A percentile compares a stretch with the other conserved stretches of the same genome.
Conservation (phyloP, 2,888 invertebrate genomes). For the Xanthorhoe designata region DNA sequence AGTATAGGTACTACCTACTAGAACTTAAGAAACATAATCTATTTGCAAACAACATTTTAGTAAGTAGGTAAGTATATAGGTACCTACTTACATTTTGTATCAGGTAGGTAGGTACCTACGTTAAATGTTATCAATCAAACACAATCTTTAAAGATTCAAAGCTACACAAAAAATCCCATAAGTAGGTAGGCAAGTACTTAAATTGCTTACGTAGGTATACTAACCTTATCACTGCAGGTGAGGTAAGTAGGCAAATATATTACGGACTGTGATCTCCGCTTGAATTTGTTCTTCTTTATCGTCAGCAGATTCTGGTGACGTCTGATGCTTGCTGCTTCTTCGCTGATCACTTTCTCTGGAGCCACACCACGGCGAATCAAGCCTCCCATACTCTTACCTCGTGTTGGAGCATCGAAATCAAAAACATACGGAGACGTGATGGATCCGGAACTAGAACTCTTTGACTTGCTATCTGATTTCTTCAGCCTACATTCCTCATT, state of each 20-base stretch:
- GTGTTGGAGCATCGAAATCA: slow-evolving; percentile 65
- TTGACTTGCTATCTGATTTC: slow-evolving; percentile 68
- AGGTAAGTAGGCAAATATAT: slow-evolving; percentile 91
- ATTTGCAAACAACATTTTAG: background rate
- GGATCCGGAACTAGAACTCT: slow-evolving; percentile 81
- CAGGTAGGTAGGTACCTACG: background rate
- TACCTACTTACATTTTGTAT: background rate
- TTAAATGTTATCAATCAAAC: background rate
- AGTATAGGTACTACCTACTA: too few species aligned
- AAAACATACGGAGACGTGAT: slow-evolving; percentile 77
- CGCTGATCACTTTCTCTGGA: slow-evolving; percentile 68
- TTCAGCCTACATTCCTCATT: slow-evolving; percentile 58
- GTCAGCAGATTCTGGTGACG: slow-evolving; percentile 60
- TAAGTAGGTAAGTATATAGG: too few species aligned
- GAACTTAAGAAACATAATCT: background rate
- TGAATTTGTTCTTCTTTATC: slow-evolving; percentile 55
- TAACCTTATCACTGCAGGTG: slow-evolving; percentile 88
- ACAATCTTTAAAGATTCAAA: background rate
- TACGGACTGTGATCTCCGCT: slow-evolving; percentile 85
- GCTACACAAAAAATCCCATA: too few species aligned
- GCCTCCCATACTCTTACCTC: slow-evolving; percentile 70
- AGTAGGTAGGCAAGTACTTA: too few species aligned
- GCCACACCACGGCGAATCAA: slow-evolving; percentile 64
- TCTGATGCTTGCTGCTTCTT: slow-evolving; percentile 66
- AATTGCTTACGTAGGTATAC: slow-evolving; percentile 3